Evolutionary conservation across 2,888 invertebrate species (phyloP), one percentile per base, ranked within the genome.

Genomic region (Liposcelis brunnea): DNA sequence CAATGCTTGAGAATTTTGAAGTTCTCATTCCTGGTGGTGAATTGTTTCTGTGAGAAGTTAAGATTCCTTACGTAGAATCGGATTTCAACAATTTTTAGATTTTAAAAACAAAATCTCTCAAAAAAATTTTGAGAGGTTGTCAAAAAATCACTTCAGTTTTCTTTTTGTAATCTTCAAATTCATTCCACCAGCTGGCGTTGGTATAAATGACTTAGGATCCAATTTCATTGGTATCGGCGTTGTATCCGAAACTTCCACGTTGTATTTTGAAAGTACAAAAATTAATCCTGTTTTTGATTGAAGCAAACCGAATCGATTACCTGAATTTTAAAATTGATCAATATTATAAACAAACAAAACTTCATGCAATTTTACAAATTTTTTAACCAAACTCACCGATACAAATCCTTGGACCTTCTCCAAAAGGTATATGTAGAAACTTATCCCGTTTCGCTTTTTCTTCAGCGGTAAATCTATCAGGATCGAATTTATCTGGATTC

Each of bases 381-480:
- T 69, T 70, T 50, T 77, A 75, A 51, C 75, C 69, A 18, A 70
- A 67, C 51, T 56, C 52, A 65, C 74, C 77, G 44, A 77, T 71
- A 52, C 77, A 77, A 54, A 67, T 73, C 46, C 76, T 65, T 1
- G 71, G 75, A 2, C 77, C 77, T 1, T 63, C 32, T 2, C 73
- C 75, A 45, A 74, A 75, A 1, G 74, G 72, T 51, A 68, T 51
- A 49, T 69, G 72, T 0, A 65, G 58, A 35, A 63, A 65, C 1
- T 64, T 63, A 10, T 61, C 52, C 12, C 68, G 66, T 12, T 63
- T 63, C 1, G 60, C 58, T 50, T 69, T 71, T 53, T 73, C 74
- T 50, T 72, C 68, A 0, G 71, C 68, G 2, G 62, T 71, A 51
- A 75, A 75, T 14, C 74, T 47, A 31, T 56, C 56, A 1, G 59